A percentile compares a stretch with the other conserved stretches of the same genome.
These are phyloP conservation scores for Zapus hudsonius DNA, from an alignment of 2,113 vertebrate genomes.

Conservation along the genomic window DNA sequence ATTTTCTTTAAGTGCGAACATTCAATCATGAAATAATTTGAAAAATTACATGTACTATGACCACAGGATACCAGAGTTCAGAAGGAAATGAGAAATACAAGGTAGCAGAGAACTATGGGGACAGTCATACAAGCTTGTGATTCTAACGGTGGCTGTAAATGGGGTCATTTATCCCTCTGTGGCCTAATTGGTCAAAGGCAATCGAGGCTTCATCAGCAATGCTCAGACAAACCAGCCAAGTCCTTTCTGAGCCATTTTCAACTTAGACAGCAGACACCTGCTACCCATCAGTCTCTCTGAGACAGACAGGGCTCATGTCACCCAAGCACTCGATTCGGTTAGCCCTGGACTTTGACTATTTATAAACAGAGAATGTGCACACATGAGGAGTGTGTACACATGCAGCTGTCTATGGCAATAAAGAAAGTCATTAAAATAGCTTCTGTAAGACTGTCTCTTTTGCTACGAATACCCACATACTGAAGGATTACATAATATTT, in stretches of 20 bases:
- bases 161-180: conserved; percentile 52
- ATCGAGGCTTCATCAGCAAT: conserved; percentile 38
- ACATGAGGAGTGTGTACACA: neutral
- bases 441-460: conserved; percentile 67
- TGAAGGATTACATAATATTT: conserved; percentile 78
- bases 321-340: neutral
- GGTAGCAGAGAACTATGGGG: conserved; percentile 13
- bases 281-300: conserved; percentile 46
- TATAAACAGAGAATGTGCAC: conserved; percentile 30
- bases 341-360: conserved; percentile 33
- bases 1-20: conserved; percentile 48
- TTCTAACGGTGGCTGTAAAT: conserved; percentile 57
- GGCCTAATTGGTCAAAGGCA: conserved; percentile 59
- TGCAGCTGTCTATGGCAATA: conserved; percentile 60
- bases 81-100: conserved; percentile 37
- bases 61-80: conserved; percentile 26
- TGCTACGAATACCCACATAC: conserved; percentile 71
- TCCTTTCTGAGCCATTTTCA: conserved; percentile 35
- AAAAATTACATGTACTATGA: conserved; percentile 53
- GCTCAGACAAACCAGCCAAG: conserved; percentile 4
- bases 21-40: conserved; percentile 25
- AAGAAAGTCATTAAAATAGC: conserved; percentile 62
- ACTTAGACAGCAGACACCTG: conserved; percentile 52
- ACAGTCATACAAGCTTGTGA: neutral
- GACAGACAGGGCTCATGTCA: neutral